Base-by-base conservation (phyloP, 1,140 invertebrate species). In the Mylabris phalerata region DNA sequence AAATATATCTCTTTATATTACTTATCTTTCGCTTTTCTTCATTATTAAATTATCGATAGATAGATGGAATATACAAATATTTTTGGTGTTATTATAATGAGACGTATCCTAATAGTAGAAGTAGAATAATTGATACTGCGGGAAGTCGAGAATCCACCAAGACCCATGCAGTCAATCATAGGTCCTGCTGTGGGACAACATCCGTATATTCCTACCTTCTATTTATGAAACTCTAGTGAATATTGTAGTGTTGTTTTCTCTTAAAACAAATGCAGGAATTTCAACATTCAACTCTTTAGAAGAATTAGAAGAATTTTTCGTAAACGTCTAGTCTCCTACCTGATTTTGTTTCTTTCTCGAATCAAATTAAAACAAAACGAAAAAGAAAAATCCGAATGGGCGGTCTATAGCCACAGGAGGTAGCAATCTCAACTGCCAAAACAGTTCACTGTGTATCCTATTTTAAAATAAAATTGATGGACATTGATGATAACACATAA, bases 91-190 rank as follows among this genome's bases (percentile, higher is more conserved):
- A 19, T 19, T 19, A 19, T 19, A 19, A 32, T 32, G 32, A 32
- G 32, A 32, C 4, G 2, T 7, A 32, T 32, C 32, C 19, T 19
- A 19, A 19, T 19, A 19, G 19, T 32, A 32, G 32, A 5, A 32
- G 10, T 50, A 40, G 56, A 45, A 64, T 64, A 64, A 64, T 64
- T 64, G 59, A 58, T 64, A 61, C 62, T 25, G 59, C 62, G 59
- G 62, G 62, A 64, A 51, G 62, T 59, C 62, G 10, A 25, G 4
- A 32, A 32, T 32, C 32, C 19, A 19, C 55, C 47, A 39, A 43
- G 46, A 50, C 47, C 52, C 59, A 56, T 55, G 61, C 61, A 63
- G 60, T 65, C 62, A 64, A 59, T 66, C 62, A 66, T 57, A 41
- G 49, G 42, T 48, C 61, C 59, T 39, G 58, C 60, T 62, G 61